Evolutionary conservation across 2,888 invertebrate genomes (phyloP), one percentile per base, ranked within the genome.

Genomic region (Catocala fraxini): DNA sequence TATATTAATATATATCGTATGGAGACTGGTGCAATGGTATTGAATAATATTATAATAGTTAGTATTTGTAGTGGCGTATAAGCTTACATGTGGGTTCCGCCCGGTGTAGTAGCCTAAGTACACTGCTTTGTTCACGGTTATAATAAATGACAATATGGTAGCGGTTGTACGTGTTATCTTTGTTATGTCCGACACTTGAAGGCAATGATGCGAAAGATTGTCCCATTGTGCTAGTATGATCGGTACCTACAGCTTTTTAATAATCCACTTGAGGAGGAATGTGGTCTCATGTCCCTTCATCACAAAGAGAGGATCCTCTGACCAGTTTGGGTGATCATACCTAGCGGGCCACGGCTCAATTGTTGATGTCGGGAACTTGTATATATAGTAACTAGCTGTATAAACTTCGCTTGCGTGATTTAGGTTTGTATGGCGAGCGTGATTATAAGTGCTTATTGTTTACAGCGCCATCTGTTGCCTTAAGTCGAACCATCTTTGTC

Each of bases 111-210:
- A 64, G 59, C 63, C 49, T 75, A 71, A 69, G 65, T 57, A 74
- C 74, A 79, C 69, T 53, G 77, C 73, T 75, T 74, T 72, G 76
- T 82, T 82, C 77, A 84, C 84, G 71, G 75, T 80, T 81, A 65
- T 82, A 80, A 79, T 75, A 78, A 81, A 86, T 80, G 90, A 90
- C 90, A 91, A 91, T 91, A 91, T 86, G 69, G 80, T 88, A 90
- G 85, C 81, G 76, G 72, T 77, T 82, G 79, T 78, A 49, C 45
- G 63, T 79, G 71, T 74, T 79, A 71, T 67, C 71, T 68, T 70
- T 75, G 76, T 81, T 78, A 76, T 68, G 54, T 71, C 63, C 64
- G 65, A 51, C 78, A 81, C 76, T 70, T 60, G 70, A 82, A 82
- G 82, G 82, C 81, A 83, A 77, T 77, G 81, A 80, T 73, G 75